Percentiles rank a stretch among this genome's conserved stretches.
Conservation (phyloP, 92 coral and sea anemone genomes). For the Bergia puertoricense region DNA sequence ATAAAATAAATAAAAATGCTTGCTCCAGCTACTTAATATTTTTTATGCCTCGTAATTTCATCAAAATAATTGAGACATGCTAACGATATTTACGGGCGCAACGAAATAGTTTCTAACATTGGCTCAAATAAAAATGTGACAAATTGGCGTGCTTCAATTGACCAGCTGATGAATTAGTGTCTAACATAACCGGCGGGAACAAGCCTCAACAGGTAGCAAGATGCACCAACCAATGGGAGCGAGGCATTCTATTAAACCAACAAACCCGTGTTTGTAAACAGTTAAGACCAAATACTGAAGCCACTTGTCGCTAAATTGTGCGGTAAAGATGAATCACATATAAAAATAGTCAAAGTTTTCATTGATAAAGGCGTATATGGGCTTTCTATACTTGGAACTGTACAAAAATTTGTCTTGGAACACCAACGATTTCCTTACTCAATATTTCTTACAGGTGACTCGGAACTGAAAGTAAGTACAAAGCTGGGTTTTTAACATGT, state of each 20-base stretch:
- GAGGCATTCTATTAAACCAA: not conserved
- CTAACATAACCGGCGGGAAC: not conserved
- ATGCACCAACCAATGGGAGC: not conserved
- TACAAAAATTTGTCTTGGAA: not conserved
- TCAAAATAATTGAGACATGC: too few species aligned
- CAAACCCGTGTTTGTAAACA: conserved; percentile 20
- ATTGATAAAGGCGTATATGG: conserved; percentile 11
- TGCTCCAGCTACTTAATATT: too few species aligned
- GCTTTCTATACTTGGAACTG: not conserved
- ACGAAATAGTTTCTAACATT: too few species aligned
- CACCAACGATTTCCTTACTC: not conserved
- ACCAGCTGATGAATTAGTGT: not conserved
- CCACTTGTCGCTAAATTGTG: conserved; percentile 1
- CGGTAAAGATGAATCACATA: not conserved
- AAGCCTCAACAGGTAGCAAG: conserved; percentile 8
- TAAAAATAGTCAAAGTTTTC: conserved; percentile 18
- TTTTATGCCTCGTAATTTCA: too few species aligned
- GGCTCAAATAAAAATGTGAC: not conserved
- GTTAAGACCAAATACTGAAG: not conserved
- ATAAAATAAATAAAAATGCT: too few species aligned
- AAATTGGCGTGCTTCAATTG: conserved; percentile 5
- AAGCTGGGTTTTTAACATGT: not conserved
- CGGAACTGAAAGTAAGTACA: not conserved
- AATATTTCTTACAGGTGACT: not conserved
- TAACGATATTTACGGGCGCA: not conserved